Conservation (phyloP, 2,888 invertebrate species). For the Plebejus melissa region DNA sequence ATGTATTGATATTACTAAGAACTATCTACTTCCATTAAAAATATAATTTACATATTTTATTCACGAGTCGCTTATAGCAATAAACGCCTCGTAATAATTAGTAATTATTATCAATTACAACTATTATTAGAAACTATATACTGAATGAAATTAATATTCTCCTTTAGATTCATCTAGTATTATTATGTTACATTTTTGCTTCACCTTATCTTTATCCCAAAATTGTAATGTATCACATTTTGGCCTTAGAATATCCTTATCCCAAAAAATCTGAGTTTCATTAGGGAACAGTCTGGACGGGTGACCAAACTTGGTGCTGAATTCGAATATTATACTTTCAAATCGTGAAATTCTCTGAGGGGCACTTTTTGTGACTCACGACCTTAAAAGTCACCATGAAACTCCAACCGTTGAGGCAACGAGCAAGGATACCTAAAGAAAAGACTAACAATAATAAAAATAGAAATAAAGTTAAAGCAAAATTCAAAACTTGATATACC, state of each 20-base stretch:
- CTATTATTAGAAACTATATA: not conserved
- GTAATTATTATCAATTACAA: not conserved
- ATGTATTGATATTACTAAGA: not conserved
- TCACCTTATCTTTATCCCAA: constrained; percentile 35
- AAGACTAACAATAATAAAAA: not conserved
- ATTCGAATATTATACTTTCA: constrained; percentile 71
- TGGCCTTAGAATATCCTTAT: constrained; percentile 37
- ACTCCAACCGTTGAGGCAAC: not conserved
- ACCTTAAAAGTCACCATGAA: constrained; percentile 15
- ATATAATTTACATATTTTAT: not conserved
- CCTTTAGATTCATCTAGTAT: too few relatives aligned
- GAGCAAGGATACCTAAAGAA: not conserved
- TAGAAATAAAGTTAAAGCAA: not conserved
- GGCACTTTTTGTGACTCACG: constrained; percentile 45
- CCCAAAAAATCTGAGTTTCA: constrained; percentile 48
- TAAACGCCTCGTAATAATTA: not conserved
- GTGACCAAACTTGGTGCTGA: constrained; percentile 50
- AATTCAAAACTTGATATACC: too few relatives aligned
- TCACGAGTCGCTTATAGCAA: not conserved
- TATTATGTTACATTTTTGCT: not conserved
- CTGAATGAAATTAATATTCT: not conserved
- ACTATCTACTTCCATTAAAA: not conserved
- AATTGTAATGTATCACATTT: not conserved
- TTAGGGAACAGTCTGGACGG: constrained; percentile 60
- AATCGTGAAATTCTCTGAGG: constrained; percentile 55